Conservation (phyloP, 2,888 invertebrate genomes). For the Acleris emargana region DNA sequence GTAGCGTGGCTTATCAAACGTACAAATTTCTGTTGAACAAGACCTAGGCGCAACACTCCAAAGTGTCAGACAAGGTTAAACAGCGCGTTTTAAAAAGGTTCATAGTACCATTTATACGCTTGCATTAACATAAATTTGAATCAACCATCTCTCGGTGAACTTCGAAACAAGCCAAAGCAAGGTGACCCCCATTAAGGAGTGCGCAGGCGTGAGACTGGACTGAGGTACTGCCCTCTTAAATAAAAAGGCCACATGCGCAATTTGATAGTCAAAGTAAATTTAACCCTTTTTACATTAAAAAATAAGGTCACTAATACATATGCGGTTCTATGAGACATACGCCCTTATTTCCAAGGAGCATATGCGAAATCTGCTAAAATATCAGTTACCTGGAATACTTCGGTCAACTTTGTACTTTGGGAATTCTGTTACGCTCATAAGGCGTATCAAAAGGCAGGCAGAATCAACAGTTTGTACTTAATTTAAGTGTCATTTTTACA, state of each 20-base stretch:
- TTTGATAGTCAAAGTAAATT: too few species aligned
- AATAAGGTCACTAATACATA: too few species aligned
- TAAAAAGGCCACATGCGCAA: too few species aligned
- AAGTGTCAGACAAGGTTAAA: constrained; percentile 21
- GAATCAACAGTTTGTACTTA: background rate
- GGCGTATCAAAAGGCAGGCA: too few species aligned
- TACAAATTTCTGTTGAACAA: too few species aligned
- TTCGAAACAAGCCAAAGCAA: constrained; percentile 23
- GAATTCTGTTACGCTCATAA: background rate
- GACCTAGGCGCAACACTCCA: background rate
- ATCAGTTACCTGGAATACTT: constrained; percentile 15
- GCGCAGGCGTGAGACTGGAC: constrained; percentile 24
- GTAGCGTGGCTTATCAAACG: too few species aligned
- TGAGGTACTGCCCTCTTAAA: background rate
- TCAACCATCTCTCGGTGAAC: constrained; percentile 27
- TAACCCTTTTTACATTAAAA: too few species aligned
- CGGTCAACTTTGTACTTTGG: background rate
- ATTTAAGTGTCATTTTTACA: background rate
- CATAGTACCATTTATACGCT: constrained; percentile 22
- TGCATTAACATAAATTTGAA: constrained; percentile 33
- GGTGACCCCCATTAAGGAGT: constrained; percentile 33
- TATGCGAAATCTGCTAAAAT: constrained; percentile 24
- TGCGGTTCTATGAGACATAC: too few species aligned
- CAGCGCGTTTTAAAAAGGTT: constrained; percentile 21
- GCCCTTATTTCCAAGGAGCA: too few species aligned